Evolutionary conservation across 2,888 invertebrate species (phyloP).

Genomic region (Drosophila conformis): DNA sequence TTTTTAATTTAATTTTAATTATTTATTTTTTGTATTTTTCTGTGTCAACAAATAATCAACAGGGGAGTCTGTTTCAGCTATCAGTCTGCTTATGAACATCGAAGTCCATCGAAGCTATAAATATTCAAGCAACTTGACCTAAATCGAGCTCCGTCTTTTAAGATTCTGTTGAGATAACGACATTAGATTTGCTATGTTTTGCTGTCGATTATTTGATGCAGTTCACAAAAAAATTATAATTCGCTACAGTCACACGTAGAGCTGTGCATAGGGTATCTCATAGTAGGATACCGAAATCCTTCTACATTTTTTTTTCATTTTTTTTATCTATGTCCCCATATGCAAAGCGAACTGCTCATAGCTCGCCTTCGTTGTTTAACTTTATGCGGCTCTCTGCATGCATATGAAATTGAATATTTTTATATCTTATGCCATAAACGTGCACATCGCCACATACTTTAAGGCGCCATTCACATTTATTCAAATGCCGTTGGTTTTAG

Average conservation of each 20-base stretch:
- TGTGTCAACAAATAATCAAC: background rate
- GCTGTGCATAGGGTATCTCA: background rate
- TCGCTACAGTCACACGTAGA: background rate
- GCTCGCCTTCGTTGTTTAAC: slow-evolving; percentile 46
- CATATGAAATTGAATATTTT: slow-evolving; percentile 68
- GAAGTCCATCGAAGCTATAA: background rate
- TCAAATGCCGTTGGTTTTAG: slow-evolving; percentile 50
- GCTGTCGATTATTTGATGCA: background rate
- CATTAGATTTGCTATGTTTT: background rate
- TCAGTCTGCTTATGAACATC: background rate
- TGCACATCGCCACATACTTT: slow-evolving; percentile 54
- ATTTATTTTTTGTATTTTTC: background rate
- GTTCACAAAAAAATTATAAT: background rate
- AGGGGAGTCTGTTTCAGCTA: background rate
- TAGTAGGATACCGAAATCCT: background rate
- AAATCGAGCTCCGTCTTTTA: background rate
- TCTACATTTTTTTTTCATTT: background rate
- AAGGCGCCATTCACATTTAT: slow-evolving; percentile 43
- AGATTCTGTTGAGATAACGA: background rate
- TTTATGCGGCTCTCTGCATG: slow-evolving; percentile 52
- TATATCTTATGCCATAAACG: slow-evolving; percentile 56
- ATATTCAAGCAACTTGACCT: background rate
- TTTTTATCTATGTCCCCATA: slow-evolving; percentile 53
- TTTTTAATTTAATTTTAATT: background rate
- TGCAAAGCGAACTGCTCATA: slow-evolving; percentile 47